These are phyloP conservation scores for Amphimallon solstitiale DNA, from an alignment of 2,888 invertebrate species.

Conservation along the genomic window DNA sequence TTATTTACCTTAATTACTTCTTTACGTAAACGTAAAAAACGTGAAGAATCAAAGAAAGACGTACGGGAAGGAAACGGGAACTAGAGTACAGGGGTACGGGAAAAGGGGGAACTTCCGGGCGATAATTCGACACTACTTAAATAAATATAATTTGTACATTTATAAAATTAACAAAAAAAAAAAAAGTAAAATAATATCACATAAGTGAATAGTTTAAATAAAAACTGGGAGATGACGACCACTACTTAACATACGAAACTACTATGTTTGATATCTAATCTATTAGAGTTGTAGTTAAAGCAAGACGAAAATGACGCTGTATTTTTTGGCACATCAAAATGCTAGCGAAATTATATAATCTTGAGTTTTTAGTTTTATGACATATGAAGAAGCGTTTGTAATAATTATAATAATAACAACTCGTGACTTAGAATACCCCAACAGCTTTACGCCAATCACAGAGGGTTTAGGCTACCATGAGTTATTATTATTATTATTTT, in stretches of 20 bases:
- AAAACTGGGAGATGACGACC: slow-evolving; percentile 3
- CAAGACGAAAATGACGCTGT: neutral
- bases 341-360: neutral
- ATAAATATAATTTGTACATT: slow-evolving; percentile 40
- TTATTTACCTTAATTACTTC: slow-evolving; percentile 38
- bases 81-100: neutral
- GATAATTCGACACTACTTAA: slow-evolving; percentile 37
- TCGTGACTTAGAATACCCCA: too few relatives aligned
- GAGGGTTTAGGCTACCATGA: too few relatives aligned
- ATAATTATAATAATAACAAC: too few relatives aligned
- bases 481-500: too few relatives aligned
- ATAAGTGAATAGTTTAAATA: slow-evolving; percentile 37
- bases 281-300: slow-evolving; percentile 1
- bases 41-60: neutral
- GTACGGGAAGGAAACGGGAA: neutral
- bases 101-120: slow-evolving; percentile 9
- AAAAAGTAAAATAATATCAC: slow-evolving; percentile 36
- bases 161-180: slow-evolving; percentile 36
- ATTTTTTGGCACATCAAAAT: slow-evolving; percentile 28
- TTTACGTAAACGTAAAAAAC: slow-evolving; percentile 37
- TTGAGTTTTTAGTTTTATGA: neutral
- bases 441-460: too few relatives aligned
- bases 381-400: neutral
- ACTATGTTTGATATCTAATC: slow-evolving; percentile 21
- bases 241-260: neutral